phyloP scores from a whole-genome alignment of 2,888 invertebrate species.

The Tridacna gigas region DNA sequence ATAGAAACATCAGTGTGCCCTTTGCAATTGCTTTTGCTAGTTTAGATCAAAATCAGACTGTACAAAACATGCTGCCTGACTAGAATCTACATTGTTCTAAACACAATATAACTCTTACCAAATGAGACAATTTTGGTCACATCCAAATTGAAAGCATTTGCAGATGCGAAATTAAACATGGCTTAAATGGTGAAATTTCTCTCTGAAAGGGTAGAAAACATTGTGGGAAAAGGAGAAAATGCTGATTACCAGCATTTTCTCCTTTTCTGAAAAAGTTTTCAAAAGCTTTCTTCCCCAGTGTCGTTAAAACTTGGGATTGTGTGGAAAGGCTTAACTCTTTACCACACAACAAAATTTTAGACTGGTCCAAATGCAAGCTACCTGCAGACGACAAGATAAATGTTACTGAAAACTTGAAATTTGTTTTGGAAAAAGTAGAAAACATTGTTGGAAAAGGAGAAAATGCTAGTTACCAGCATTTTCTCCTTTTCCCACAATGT shows the following conservation, averaged over 20 bases:
- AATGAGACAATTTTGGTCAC: not conserved
- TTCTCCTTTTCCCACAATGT: no score
- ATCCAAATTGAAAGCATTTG: not conserved
- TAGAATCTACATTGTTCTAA: no score
- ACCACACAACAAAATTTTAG: not conserved
- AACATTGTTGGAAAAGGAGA: not conserved
- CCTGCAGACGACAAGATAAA: not conserved
- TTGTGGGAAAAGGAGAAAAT: conserved; percentile 4
- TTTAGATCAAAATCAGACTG: no score
- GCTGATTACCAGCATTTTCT: not conserved
- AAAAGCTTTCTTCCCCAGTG: not conserved
- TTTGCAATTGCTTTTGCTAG: no score
- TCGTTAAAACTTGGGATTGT: not conserved
- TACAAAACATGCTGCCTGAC: not conserved
- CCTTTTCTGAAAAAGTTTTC: not conserved
- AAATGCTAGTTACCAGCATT: no score
- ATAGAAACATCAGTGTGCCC: no score
- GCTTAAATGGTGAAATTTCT: not conserved
- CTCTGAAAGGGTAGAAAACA: not conserved
- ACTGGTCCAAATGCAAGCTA: not conserved
- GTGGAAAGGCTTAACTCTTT: not conserved
- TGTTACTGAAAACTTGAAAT: not conserved
- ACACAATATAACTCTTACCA: not conserved
- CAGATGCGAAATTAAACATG: not conserved
- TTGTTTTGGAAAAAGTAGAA: not conserved